Evolutionary conservation across 2,888 invertebrate species (phyloP), one percentile per base, ranked within the genome.

Genomic region (Habroteleia sp.): DNA sequence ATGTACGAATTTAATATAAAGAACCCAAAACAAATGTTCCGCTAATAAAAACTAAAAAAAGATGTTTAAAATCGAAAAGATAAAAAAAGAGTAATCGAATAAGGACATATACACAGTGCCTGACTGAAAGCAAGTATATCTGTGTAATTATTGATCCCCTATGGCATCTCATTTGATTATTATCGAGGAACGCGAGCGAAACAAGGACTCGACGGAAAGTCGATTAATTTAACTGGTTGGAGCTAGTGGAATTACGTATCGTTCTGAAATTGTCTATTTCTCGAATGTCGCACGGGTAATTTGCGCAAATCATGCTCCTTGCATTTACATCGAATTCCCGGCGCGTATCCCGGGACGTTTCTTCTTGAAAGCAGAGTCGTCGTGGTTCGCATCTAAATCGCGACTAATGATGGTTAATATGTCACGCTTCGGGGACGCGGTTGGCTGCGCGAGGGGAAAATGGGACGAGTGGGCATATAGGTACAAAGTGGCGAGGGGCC

Each of bases 401-500:
- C 74, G 58, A 62, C 65, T 77, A 77, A 77, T 66, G 74, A 72
- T 39, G 63, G 68, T 68, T 72, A 74, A 71, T 77, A 68, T 72
- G 71, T 77, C 74, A 74, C 63, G 73, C 76, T 66, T 76, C 44
- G 68, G 29, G 46, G 50, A 33, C 11, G 17, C 14, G 14, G 27
- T 16, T 16, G 31, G 42, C 2, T 1, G 17, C n/a, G n/a, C n/a
- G 20, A 27, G 17, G 39, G 20, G 25, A 0, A 1, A 8, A 7
- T 25, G 42, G 16, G 48, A 7, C 7, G 7, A 25, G 7, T 3
- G 25, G 25, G 7, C 25, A 3, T 6, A 25, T 3, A 5, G 5
- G 25, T 2, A 4, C 20, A 20, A 20, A 20, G 4, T 4, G n/a
- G n/a, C n/a, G n/a, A n/a, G n/a, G n/a, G n/a, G n/a, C n/a, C n/a